Evolutionary conservation across 2,113 vertebrate genomes (phyloP).

Genomic region (Micromys minutus): DNA sequence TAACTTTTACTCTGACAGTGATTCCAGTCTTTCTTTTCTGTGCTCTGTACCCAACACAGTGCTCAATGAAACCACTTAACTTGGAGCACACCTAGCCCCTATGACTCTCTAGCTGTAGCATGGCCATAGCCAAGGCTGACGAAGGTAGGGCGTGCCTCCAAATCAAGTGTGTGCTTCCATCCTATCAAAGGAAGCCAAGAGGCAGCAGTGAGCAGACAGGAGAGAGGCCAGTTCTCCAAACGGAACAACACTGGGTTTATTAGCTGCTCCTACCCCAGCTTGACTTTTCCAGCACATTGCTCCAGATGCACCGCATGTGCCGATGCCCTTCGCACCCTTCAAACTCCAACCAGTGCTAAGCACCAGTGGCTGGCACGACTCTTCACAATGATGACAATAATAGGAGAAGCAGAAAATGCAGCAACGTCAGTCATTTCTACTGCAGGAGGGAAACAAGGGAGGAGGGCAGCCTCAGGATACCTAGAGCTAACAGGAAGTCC

Average conservation of each 20-base stretch:
- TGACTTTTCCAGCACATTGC: slow-evolving; percentile 12
- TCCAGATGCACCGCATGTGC: neutral
- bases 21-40: neutral
- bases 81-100: neutral
- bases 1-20: neutral
- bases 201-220: neutral
- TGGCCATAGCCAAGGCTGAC: neutral
- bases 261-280: slow-evolving; percentile 37
- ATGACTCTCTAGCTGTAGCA: neutral
- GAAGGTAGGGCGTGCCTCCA: neutral
- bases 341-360: neutral
- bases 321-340: neutral
- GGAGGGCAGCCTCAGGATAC: neutral
- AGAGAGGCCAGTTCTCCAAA: slow-evolving; percentile 51
- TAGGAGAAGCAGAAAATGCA: slow-evolving; percentile 24
- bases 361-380: neutral
- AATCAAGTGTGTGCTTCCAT: neutral
- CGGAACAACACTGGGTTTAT: slow-evolving; percentile 73
- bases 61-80: neutral
- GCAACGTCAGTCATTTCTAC: slow-evolving; percentile 26
- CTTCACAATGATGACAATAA: slow-evolving; percentile 4
- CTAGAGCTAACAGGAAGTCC: slow-evolving; percentile 1
- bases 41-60: neutral
- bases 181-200: neutral
- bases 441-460: neutral